Evolutionary conservation across 2,888 invertebrate genomes (phyloP).

Genomic region (Cryptocheilus praepositus): DNA sequence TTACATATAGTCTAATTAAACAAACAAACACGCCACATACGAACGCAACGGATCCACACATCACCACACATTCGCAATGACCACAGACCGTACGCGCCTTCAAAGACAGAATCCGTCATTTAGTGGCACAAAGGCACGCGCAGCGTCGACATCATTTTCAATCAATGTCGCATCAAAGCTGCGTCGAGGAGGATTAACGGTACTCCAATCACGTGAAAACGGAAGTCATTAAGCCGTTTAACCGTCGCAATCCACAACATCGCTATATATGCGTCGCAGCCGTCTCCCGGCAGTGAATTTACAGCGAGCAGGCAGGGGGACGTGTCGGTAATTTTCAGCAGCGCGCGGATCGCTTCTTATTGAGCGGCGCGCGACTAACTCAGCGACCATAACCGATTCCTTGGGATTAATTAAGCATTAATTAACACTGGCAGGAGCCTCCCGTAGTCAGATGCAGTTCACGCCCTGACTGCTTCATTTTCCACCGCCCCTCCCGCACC

Average conservation of each 20-base stretch:
- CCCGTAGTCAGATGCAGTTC: constrained; percentile 30
- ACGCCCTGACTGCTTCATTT: constrained; percentile 17
- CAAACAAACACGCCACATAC: too few species aligned
- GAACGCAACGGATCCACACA: too few species aligned
- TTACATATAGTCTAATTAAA: too few species aligned
- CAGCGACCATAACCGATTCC: constrained; percentile 49
- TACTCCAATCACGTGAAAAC: constrained; percentile 25
- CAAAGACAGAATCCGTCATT: too few species aligned
- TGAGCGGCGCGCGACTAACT: constrained; percentile 18
- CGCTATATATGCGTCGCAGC: neutral
- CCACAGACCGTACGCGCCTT: too few species aligned
- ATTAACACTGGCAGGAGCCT: constrained; percentile 61
- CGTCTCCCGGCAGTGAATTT: constrained; percentile 7
- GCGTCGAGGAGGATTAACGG: neutral
- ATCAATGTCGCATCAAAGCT: too few species aligned
- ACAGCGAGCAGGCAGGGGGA: constrained; percentile 15
- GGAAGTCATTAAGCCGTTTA: constrained; percentile 29
- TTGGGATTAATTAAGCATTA: constrained; percentile 67
- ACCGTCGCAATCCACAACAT: constrained; percentile 26
- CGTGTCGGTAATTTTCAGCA: constrained; percentile 25
- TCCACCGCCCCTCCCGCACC: constrained; percentile 5
- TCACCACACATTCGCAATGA: too few species aligned
- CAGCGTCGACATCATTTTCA: too few species aligned
- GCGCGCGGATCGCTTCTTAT: constrained; percentile 3
- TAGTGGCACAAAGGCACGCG: too few species aligned